Evolutionary conservation across 2,113 vertebrate species (phyloP).

Genomic region (Sorex fumeus): DNA sequence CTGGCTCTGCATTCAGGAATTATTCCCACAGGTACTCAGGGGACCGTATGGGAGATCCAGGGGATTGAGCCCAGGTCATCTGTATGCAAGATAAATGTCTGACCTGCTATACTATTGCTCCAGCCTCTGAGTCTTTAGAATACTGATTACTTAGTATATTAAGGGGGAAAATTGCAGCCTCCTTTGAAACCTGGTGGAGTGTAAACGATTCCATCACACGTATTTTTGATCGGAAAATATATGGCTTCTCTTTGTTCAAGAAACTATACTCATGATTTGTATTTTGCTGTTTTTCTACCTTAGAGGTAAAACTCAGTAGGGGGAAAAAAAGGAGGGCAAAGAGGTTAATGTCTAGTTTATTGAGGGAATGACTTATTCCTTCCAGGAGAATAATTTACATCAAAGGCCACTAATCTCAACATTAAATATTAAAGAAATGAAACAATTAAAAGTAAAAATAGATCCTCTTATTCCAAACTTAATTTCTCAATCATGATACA

Average conservation of each 20-base stretch:
- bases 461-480: not conserved
- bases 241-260: slow-evolving; percentile 56
- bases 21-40: too few relatives aligned
- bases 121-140: slow-evolving; percentile 13
- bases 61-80: too few relatives aligned
- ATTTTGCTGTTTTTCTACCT: slow-evolving; percentile 57
- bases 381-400: slow-evolving; percentile 60
- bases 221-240: slow-evolving; percentile 47
- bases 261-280: not conserved
- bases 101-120: too few relatives aligned
- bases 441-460: slow-evolving; percentile 53
- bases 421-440: slow-evolving; percentile 64
- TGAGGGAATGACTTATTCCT: slow-evolving; percentile 40
- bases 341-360: slow-evolving; percentile 30
- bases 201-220: slow-evolving; percentile 27
- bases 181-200: not conserved
- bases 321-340: slow-evolving; percentile 26
- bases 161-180: slow-evolving; percentile 23
- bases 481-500: slow-evolving; percentile 19
- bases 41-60: too few relatives aligned
- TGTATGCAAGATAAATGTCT: too few relatives aligned
- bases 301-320: slow-evolving; percentile 56
- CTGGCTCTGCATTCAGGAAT: too few relatives aligned
- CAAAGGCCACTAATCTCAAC: slow-evolving; percentile 34
- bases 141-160: not conserved